Conservation (phyloP, 2,888 invertebrate species). For the Dolichomitus sp. region DNA sequence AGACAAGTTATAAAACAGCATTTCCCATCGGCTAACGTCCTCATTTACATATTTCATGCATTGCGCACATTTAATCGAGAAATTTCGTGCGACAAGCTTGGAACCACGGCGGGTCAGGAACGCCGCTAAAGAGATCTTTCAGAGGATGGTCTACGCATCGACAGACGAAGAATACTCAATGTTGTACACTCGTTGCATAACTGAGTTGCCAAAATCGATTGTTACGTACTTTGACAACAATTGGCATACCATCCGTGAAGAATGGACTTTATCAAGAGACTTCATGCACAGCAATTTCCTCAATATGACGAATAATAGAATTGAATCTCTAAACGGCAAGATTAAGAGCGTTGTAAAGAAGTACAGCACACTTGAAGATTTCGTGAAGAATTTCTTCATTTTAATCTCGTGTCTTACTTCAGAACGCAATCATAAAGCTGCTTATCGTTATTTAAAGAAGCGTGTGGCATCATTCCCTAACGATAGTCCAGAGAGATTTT, state of each 20-base stretch:
- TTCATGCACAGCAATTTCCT: constrained; percentile 53
- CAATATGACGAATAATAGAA: constrained; percentile 65
- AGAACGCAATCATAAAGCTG: constrained; percentile 63
- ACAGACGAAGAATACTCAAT: constrained; percentile 20
- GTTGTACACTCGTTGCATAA: constrained; percentile 19
- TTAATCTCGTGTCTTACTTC: constrained; percentile 43
- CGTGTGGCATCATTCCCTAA: background rate
- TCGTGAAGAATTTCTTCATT: constrained; percentile 45
- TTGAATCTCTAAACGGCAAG: constrained; percentile 57
- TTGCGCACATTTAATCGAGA: constrained; percentile 64
- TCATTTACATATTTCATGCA: constrained; percentile 63
- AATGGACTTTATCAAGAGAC: constrained; percentile 52
- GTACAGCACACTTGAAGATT: constrained; percentile 41
- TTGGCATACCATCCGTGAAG: constrained; percentile 60
- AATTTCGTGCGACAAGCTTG: constrained; percentile 63
- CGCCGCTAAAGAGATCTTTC: constrained; percentile 49
- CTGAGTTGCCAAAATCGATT: constrained; percentile 32
- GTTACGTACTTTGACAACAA: constrained; percentile 60
- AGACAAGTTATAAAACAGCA: constrained; percentile 51
- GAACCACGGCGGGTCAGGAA: constrained; percentile 53
- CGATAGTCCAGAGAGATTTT: background rate
- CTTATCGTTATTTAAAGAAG: constrained; percentile 50
- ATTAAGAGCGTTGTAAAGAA: constrained; percentile 43
- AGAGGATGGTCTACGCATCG: constrained; percentile 37
- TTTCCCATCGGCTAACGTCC: constrained; percentile 62